A percentile compares a stretch with the other conserved stretches of the same genome.
Conservation (phyloP, 2,113 vertebrate genomes). For the Phrynocephalus versicolor region DNA sequence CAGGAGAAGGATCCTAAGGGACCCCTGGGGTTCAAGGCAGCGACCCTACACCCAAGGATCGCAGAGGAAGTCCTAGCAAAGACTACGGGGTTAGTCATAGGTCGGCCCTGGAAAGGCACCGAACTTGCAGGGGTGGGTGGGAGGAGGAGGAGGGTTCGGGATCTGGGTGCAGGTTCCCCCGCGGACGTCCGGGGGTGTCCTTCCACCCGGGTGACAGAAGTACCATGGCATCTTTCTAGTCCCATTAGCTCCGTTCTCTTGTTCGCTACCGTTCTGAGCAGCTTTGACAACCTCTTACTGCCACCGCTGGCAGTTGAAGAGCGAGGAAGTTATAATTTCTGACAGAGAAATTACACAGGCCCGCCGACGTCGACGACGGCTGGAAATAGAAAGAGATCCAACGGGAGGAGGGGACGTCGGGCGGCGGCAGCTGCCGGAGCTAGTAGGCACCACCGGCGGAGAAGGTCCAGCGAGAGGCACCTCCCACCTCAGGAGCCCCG, state of each 20-base stretch:
- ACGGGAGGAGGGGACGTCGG: background rate
- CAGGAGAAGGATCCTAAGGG: no score
- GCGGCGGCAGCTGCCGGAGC: background rate
- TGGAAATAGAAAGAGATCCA: background rate
- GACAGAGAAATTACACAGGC: slow-evolving; percentile 46
- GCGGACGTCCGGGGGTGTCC: background rate
- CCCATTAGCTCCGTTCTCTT: slow-evolving; percentile 46
- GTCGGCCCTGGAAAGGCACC: no score
- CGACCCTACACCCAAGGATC: no score
- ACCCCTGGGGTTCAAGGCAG: no score
- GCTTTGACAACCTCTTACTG: slow-evolving; percentile 46
- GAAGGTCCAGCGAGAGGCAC: no score
- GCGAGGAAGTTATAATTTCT: slow-evolving; percentile 40
- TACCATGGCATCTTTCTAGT: slow-evolving; percentile 31
- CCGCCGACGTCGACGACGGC: slow-evolving; percentile 13
- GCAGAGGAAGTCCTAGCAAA: no score
- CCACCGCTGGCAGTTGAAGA: slow-evolving; percentile 40
- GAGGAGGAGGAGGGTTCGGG: no score
- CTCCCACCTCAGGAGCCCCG: no score
- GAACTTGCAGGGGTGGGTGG: no score
- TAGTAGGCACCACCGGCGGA: no score
- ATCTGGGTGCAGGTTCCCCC: background rate
- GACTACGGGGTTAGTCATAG: no score
- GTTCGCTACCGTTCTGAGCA: slow-evolving; percentile 44
- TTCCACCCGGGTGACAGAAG: background rate